Base-by-base conservation (phyloP, 2,888 invertebrate genomes). In the Leucophenga maculata region DNA sequence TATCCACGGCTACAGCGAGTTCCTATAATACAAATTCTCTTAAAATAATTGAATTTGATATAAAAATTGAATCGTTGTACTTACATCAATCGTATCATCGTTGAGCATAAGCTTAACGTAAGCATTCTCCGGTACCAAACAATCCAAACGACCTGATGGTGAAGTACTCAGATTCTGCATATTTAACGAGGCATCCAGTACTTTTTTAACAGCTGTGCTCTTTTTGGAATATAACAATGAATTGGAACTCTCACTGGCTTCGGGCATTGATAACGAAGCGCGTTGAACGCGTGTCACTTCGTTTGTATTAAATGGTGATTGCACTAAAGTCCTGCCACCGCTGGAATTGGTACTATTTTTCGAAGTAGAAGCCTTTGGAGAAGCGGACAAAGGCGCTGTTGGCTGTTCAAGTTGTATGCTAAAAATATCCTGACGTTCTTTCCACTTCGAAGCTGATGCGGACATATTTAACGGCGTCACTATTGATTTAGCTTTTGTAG, bases 81-180 rank as follows among this genome's bases (percentile, higher is more conserved):
- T 65, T 48, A 79, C 78, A 44, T 70, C 69, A 2, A 77, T 6
- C 14, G 75, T 68, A 1, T 67, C 20, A 69, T 82, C 83, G 31
- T 83, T 80, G 1, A 82, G 68, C 16, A 52, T 57, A 0, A 82
- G 1, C 1, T 68, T 72, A 2, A 79, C 76, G 6, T 62, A 6
- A 3, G 11, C 13, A 14, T 71, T 70, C 1, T 71, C 71, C 3
- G 72, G 6, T n/a, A 87, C 83, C 13, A 88, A 74, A 1, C 87
- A 77, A 60, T 88, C 88, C 52, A 88, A 74, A 3, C 87, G 83
- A 0, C 88, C 88, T 3, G 88, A 88, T 0, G 88, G 88, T 60
- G 88, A 88, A 14, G 87, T 88, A 69, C 86, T 87, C 0, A 86
- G 74, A 76, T 86, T 86, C 0, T 83, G 76, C 6, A 86, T 81